Evolutionary conservation across 2,888 invertebrate genomes (phyloP).

Genomic region (Coecobrya sp.): DNA sequence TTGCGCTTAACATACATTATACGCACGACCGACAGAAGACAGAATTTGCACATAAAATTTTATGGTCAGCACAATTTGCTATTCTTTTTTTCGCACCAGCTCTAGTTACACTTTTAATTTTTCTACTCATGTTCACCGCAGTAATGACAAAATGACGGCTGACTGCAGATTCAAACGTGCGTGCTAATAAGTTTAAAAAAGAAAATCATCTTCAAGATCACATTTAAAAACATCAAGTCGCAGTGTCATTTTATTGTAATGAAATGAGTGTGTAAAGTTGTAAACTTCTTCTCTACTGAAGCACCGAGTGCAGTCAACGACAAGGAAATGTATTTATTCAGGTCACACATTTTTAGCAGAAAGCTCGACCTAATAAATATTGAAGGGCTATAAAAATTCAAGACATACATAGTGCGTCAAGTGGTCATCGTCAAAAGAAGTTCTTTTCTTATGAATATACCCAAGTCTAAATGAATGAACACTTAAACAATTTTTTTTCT

Average conservation of each 20-base stretch:
- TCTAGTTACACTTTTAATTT: not conserved
- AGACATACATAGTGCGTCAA: constrained; percentile 25
- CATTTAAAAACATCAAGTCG: not conserved
- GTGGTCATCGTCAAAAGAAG: constrained; percentile 5
- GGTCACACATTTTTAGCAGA: constrained; percentile 71
- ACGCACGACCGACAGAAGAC: too few relatives aligned
- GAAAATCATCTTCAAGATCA: constrained; percentile 23
- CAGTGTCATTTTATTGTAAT: not conserved
- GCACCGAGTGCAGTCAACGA: not conserved
- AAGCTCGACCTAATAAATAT: constrained; percentile 76
- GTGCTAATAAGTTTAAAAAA: constrained; percentile 14
- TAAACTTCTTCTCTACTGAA: not conserved
- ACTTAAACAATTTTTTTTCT: not conserved
- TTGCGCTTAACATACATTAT: too few relatives aligned
- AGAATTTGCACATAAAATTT: not conserved
- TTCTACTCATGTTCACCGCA: not conserved
- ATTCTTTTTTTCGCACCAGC: not conserved
- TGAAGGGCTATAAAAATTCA: constrained; percentile 75
- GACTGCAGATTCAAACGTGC: not conserved
- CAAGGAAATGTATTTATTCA: constrained; percentile 72
- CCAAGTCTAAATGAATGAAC: not conserved
- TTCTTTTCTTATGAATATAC: not conserved
- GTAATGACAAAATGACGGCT: not conserved
- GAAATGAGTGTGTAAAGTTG: not conserved
- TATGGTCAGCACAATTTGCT: not conserved